These are phyloP conservation scores for Pristionchus maxplancki DNA, from an alignment of 2,888 invertebrate species.

Conservation along the genomic window DNA sequence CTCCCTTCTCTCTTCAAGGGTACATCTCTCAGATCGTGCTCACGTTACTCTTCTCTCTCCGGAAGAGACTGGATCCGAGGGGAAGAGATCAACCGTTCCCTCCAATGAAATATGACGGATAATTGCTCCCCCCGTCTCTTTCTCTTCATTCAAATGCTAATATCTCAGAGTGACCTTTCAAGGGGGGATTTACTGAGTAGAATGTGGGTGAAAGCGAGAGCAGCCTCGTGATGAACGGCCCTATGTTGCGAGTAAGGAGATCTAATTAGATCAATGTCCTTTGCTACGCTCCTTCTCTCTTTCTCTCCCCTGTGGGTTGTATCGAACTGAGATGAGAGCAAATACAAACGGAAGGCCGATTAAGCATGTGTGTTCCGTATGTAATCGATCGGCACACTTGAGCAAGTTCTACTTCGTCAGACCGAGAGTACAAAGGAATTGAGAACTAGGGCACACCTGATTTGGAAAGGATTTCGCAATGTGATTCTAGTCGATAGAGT, in stretches of 20 bases:
- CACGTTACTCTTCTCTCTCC: constrained; percentile 35
- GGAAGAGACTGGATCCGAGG: constrained; percentile 31
- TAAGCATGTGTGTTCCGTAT: constrained; percentile 43
- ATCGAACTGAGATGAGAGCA: constrained; percentile 37
- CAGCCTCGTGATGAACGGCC: background rate
- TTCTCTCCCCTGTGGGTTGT: background rate
- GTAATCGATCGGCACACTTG: constrained; percentile 18
- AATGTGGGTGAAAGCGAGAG: constrained; percentile 18
- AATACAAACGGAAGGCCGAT: constrained; percentile 38
- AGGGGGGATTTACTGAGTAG: constrained; percentile 10
- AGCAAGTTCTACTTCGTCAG: background rate
- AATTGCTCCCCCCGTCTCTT: background rate
- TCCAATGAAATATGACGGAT: constrained; percentile 24
- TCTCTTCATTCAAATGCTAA: constrained; percentile 31
- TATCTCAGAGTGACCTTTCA: constrained; percentile 8
- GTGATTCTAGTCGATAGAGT: background rate
- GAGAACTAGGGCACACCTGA: no score
- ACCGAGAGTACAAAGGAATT: background rate
- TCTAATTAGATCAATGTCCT: constrained; percentile 6
- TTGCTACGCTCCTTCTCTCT: background rate
- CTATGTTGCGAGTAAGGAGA: background rate
- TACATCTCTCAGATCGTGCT: constrained; percentile 32
- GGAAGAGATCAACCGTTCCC: constrained; percentile 31
- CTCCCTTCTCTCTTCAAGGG: constrained; percentile 34
- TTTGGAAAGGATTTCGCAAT: no score